Evolutionary conservation across 2,113 vertebrate genomes (phyloP), one percentile per base, ranked within the genome.

Genomic region (Gambusia holbrooki): DNA sequence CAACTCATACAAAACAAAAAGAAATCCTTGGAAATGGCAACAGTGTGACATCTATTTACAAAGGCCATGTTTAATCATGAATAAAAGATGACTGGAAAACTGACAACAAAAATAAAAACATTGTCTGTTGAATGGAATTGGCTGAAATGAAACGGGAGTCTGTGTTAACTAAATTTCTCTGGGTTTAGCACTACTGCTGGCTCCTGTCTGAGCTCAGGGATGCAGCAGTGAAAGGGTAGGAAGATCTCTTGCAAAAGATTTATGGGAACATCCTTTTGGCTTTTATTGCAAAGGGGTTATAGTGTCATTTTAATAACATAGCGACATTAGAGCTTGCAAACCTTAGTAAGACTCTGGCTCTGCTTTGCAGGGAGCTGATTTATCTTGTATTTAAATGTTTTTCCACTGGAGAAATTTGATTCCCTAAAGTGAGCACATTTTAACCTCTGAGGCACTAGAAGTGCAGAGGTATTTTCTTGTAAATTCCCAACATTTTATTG

Each of bases 241-340:
- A 80, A 62, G 54, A 77, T 29, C 0, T 32, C 85, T 71, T 62
- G 69, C 65, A 70, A 69, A 84, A 84, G 90, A 93, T 93, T 89
- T 89, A 90, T 81, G 63, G 71, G 25, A 77, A 72, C 73, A 79
- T 82, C 74, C 73, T 62, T 84, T 81, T 80, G 48, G 75, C 74
- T 85, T 91, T 93, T 89, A 93, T 92, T 88, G 75, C 82, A 81
- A 68, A 63, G 66, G 81, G 88, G 88, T 89, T 82, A 83, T 89
- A 87, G 70, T 84, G 87, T 88, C 84, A 88, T 85, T 92, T 90
- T 92, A 90, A 90, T 91, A 91, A 89, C 87, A 84, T 33, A 74
- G 79, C 84, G 74, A 90, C 89, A 88, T 90, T 82, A 81, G 62
- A 88, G 84, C 68, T 79, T 73, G 69, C 75, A 88, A 82, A 87